Conservation (phyloP, 2,888 invertebrate genomes). For the Incurvaria masculella region DNA sequence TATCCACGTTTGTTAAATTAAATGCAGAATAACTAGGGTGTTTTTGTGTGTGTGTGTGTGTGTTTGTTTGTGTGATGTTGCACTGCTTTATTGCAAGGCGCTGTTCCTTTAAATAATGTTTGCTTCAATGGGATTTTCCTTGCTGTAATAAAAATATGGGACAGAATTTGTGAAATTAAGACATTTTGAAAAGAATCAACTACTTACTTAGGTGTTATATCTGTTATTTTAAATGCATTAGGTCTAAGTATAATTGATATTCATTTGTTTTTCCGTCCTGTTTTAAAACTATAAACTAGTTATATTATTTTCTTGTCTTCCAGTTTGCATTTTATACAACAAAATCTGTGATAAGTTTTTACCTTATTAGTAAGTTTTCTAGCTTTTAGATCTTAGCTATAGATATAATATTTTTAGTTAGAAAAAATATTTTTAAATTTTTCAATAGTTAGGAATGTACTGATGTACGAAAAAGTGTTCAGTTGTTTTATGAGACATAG, state of each 20-base stretch:
- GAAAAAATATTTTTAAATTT: too few relatives aligned
- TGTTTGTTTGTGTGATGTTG: constrained; percentile 23
- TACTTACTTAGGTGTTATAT: constrained; percentile 8
- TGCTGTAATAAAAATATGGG: too few relatives aligned
- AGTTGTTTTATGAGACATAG: too few relatives aligned
- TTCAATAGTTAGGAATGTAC: too few relatives aligned
- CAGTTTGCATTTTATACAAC: not conserved
- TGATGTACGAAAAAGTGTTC: too few relatives aligned
- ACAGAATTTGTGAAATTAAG: not conserved
- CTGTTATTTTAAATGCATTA: too few relatives aligned
- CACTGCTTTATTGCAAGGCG: constrained; percentile 9
- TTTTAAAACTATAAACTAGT: not conserved
- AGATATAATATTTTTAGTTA: too few relatives aligned
- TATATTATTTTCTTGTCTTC: not conserved
- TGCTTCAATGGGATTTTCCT: too few relatives aligned
- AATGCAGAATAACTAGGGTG: not conserved
- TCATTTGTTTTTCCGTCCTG: constrained; percentile 2
- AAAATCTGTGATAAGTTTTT: not conserved
- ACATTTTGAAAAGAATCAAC: too few relatives aligned
- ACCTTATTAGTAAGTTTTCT: not conserved
- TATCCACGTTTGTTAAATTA: constrained; percentile 8
- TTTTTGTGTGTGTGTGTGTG: not conserved
- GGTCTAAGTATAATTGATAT: constrained; percentile 9
- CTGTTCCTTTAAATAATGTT: constrained; percentile 3
- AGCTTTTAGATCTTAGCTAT: too few relatives aligned